Base-by-base conservation (phyloP, 23 tunicate genomes). In the Aplidium turbinatum region DNA sequence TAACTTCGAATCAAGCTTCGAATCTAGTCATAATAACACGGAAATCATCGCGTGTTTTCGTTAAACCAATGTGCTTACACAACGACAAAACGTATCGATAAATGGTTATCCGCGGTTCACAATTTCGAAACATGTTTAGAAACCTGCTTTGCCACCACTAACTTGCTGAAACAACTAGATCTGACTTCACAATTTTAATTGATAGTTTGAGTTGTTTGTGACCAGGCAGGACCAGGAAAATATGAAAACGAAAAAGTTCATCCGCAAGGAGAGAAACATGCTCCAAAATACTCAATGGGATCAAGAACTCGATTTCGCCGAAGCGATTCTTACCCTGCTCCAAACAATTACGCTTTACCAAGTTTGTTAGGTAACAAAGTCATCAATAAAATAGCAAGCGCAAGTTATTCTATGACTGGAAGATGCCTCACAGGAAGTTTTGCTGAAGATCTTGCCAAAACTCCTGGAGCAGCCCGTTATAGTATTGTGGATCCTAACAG, bases 211-310 rank as follows among this genome's bases (percentile, higher is more conserved):
- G n/a, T n/a, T n/a, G n/a, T n/a, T n/a, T n/a, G n/a, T n/a, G n/a
- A n/a, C n/a, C n/a, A n/a, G n/a, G n/a, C 98, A 18, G 98, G 98
- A 52, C 98, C 98, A 4, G 98, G 98, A 38, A 84, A 73, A 21
- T 92, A 92, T 68, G 68, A 92, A 1, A 92, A 92, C 66, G 98
- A 84, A 35, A 78, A 58, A 58, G 83, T 81, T 25, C 82, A 85
- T 25, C 98, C 98, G 22, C 92, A 85, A 65, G 91, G 98, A 4
- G 86, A 92, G 48, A 65, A 78, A 73, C 57, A 85, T 34, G 86
- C 98, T 9, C 91, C 91, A 18, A 85, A 79, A 38, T 80, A 92
- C 40, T 84, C 98, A 5, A 79, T 92, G 92, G 79, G 83, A 0
- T 84, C 91, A 2, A 63, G 98, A 38, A 92, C 92, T 31, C 78